Evolutionary conservation across 2,888 invertebrate species (phyloP), one percentile per base, ranked within the genome.

Genomic region (Lycophotia porphyrea): DNA sequence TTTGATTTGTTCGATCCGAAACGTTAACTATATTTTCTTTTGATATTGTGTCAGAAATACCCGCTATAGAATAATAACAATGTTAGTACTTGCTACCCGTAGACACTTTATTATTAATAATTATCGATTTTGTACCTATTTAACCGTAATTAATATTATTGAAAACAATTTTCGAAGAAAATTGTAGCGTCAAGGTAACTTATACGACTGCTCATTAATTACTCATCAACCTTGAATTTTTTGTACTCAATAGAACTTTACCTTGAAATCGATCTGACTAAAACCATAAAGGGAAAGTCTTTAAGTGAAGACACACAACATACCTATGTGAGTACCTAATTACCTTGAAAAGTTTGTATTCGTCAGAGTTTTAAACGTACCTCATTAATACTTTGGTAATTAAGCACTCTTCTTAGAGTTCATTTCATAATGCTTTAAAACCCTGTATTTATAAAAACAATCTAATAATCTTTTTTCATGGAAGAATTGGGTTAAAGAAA

Each of bases 101-200:
- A 58, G 31, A 21, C 3, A 63, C 9, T 63, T 39, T 63, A 15
- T 63, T 39, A n/a, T 39, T 63, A 1, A n/a, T n/a, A 60, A 67
- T 55, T 52, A 60, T 68, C 31, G 31, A 76, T 68, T 75, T 85
- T 64, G 21, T 61, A n/a, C n/a, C n/a, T n/a, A 44, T 61, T 34
- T 24, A n/a, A 66, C 60, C n/a, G 8, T 36, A 76, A 82, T 72
- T 72, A 66, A 72, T 65, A 75, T 69, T 44, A 78, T 65, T 74
- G 11, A 79, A 81, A 81, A 74, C 63, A 77, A 79, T 81, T 87
- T 80, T 21, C 11, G 13, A 72, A 39, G 55, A 70, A 47, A 79
- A 39, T 47, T 34, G 7, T 82, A 13, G 5, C 39, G 52, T 34
- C 34, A 47, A 60, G 49, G 76, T 47, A 36, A 82, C 52, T 39